phyloP scores from a whole-genome alignment of 1,140 invertebrate species.

The Achroia grisella region DNA sequence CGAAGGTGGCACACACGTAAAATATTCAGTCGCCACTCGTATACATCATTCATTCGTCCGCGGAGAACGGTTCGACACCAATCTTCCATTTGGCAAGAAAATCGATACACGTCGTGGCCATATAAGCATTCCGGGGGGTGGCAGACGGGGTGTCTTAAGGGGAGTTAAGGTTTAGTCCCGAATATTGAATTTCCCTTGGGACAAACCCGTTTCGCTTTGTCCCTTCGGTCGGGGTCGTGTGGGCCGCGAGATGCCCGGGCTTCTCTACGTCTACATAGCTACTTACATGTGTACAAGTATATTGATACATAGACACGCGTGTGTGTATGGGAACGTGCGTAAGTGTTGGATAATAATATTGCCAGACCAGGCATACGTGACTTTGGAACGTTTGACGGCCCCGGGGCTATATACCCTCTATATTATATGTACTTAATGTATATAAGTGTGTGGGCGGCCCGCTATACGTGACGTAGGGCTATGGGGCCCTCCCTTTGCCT shows the following conservation, averaged over 20 bases:
- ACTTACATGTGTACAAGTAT: conserved; percentile 34
- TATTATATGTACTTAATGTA: conserved; percentile 28
- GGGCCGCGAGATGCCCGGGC: conserved; percentile 61
- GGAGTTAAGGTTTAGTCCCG: conserved; percentile 73
- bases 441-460: conserved; percentile 33
- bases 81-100: conserved; percentile 73
- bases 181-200: conserved; percentile 74
- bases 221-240: conserved; percentile 65
- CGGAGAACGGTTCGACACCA: conserved; percentile 67
- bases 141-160: conserved; percentile 66
- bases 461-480: conserved; percentile 22
- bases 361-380: conserved; percentile 62
- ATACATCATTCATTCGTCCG: conserved; percentile 71
- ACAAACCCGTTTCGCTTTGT: conserved; percentile 73
- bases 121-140: conserved; percentile 69
- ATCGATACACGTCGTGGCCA: conserved; percentile 72
- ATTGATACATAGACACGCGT: conserved; percentile 23
- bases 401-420: conserved; percentile 36
- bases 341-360: conserved; percentile 67
- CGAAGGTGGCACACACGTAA: conserved; percentile 41
- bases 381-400: conserved; percentile 58
- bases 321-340: conserved; percentile 49
- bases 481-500: conserved; percentile 25
- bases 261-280: conserved; percentile 11
- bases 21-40: conserved; percentile 62